Evolutionary conservation across 2,113 vertebrate genomes (phyloP).

Genomic region (Ellobius talpinus): DNA sequence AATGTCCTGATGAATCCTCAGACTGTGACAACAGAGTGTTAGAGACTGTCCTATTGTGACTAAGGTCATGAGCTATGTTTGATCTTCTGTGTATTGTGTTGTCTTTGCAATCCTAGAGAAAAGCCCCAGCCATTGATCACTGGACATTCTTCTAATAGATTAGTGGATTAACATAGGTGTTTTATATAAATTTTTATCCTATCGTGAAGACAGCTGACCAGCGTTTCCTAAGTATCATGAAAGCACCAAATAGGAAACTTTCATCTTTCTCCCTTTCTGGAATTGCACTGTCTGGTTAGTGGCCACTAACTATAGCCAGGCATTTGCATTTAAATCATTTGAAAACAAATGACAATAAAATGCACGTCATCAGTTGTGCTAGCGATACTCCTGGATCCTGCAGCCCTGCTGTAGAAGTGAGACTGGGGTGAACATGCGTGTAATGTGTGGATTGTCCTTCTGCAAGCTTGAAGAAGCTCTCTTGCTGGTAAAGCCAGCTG

Average conservation of each 20-base stretch:
- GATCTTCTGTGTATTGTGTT: neutral
- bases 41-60: neutral
- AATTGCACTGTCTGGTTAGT: neutral
- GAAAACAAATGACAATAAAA: neutral
- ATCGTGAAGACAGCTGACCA: neutral
- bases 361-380: neutral
- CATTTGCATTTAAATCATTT: neutral
- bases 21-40: neutral
- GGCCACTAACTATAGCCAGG: neutral
- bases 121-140: neutral
- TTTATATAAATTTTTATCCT: neutral
- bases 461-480: neutral
- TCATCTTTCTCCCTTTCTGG: neutral
- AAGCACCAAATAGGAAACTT: neutral
- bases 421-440: neutral
- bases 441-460: neutral
- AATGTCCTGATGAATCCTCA: neutral
- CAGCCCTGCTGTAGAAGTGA: neutral
- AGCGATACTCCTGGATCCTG: neutral
- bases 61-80: neutral
- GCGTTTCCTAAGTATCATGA: neutral
- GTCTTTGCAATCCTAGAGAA: neutral
- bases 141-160: neutral
- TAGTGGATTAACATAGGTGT: neutral
- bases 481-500: neutral